Conservation (phyloP, 2,888 invertebrate species). For the Conistra vaccinii region DNA sequence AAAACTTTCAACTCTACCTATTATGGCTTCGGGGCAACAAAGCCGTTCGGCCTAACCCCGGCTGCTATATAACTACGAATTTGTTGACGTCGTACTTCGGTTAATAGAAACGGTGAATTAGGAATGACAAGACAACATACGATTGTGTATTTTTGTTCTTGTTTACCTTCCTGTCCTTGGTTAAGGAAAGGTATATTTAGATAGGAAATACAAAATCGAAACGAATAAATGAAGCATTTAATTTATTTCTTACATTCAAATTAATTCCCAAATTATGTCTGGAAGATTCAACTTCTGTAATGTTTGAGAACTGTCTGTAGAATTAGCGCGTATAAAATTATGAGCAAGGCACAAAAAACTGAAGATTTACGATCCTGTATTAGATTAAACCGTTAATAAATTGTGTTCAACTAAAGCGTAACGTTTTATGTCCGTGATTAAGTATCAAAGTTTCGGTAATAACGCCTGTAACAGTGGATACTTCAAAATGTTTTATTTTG, state of each 20-base stretch:
- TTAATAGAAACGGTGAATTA: conserved; percentile 56
- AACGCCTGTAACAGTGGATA: conserved; percentile 54
- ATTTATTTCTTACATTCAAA: conserved; percentile 1
- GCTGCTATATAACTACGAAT: conserved; percentile 66
- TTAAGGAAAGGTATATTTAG: neutral
- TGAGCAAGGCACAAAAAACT: conserved; percentile 41
- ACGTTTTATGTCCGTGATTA: conserved; percentile 63
- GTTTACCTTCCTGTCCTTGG: conserved; percentile 21
- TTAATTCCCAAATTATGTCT: conserved; percentile 15
- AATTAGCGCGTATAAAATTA: conserved; percentile 40
- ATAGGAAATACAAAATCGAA: neutral
- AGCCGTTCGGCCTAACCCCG: conserved; percentile 60
- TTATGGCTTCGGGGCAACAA: conserved; percentile 66
- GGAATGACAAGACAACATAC: conserved; percentile 39
- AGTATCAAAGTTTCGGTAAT: conserved; percentile 63
- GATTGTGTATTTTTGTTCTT: conserved; percentile 36
- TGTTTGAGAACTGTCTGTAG: conserved; percentile 35
- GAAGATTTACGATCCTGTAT: conserved; percentile 61
- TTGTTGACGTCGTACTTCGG: conserved; percentile 61
- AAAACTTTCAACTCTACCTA: conserved; percentile 70
- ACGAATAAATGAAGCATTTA: neutral
- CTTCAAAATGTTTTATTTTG: conserved; percentile 62
- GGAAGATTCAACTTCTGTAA: conserved; percentile 3
- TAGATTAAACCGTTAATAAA: conserved; percentile 67
- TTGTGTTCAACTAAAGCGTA: conserved; percentile 59